phyloP scores from a whole-genome alignment of 2,888 invertebrate genomes.

The Cheilosia grossa region DNA sequence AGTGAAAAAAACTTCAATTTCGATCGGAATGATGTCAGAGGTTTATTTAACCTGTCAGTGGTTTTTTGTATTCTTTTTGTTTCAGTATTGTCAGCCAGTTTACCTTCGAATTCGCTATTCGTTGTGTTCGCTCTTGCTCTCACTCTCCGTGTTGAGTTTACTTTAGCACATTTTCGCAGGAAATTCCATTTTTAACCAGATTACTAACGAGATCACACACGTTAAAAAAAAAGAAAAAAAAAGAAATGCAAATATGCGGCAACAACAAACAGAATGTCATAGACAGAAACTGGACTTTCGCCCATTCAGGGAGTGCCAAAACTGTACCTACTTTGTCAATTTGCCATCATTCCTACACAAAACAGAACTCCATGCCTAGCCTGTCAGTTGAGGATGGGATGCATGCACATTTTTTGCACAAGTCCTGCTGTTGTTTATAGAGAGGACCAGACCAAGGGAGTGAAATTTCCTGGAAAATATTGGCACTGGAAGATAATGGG shows the following conservation, averaged over 20 bases:
- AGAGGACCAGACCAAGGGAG: slow-evolving; percentile 11
- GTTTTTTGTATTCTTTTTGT: neutral
- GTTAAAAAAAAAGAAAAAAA: slow-evolving; percentile 15
- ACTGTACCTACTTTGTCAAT: slow-evolving; percentile 14
- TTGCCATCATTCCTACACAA: too few relatives aligned
- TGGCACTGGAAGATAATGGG: slow-evolving; percentile 1
- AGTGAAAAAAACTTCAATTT: slow-evolving; percentile 11
- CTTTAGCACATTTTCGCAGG: slow-evolving; percentile 9
- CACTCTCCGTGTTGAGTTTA: neutral
- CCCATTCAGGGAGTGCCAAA: slow-evolving; percentile 64
- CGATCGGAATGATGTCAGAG: slow-evolving; percentile 56
- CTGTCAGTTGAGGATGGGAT: slow-evolving; percentile 11
- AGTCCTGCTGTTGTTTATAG: neutral
- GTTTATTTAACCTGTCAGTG: slow-evolving; percentile 24
- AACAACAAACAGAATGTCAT: neutral
- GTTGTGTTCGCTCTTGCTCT: neutral
- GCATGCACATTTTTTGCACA: slow-evolving; percentile 52
- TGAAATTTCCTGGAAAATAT: slow-evolving; percentile 56
- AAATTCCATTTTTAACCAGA: slow-evolving; percentile 50
- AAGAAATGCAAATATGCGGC: neutral
- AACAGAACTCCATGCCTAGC: too few relatives aligned
- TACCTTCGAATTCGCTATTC: slow-evolving; percentile 35
- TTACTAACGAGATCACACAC: slow-evolving; percentile 20
- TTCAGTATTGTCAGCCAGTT: slow-evolving; percentile 18
- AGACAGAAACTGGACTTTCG: slow-evolving; percentile 26